Evolutionary conservation across 1,140 invertebrate genomes (phyloP).

Genomic region (Lucilia cuprina): DNA sequence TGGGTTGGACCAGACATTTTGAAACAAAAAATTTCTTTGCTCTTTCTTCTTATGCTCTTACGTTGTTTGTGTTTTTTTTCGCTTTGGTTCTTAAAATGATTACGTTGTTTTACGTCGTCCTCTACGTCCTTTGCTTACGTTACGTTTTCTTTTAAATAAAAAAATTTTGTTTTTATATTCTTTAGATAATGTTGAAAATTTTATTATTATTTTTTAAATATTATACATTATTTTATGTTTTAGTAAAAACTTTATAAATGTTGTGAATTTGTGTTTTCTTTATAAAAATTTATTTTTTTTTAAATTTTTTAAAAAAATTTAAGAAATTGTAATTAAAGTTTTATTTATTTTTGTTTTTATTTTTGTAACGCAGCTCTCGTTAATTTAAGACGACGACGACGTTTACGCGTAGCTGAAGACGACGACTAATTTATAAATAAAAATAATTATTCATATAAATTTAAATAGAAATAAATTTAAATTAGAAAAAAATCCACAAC

Average conservation of each 20-base stretch:
- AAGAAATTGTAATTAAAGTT: background rate
- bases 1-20: slow-evolving; percentile 4
- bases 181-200: no score
- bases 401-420: slow-evolving; percentile 22
- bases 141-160: background rate
- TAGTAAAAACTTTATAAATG: background rate
- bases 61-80: background rate
- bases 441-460: slow-evolving; percentile 51
- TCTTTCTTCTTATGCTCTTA: background rate
- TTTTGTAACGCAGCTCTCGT: slow-evolving; percentile 25
- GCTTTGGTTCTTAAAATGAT: background rate
- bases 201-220: background rate
- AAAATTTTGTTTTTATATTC: no score
- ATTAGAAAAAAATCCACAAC: background rate
- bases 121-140: background rate
- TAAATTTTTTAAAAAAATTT: background rate
- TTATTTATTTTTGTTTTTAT: background rate
- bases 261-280: no score
- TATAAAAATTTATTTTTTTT: no score
- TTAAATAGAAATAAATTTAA: slow-evolving; percentile 29
- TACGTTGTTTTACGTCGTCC: background rate
- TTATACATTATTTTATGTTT: background rate
- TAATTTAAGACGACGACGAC: slow-evolving; percentile 41
- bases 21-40: background rate
- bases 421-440: slow-evolving; percentile 39